Base-by-base conservation (phyloP, 2,888 invertebrate species). In the Erpobdella octoculata region DNA sequence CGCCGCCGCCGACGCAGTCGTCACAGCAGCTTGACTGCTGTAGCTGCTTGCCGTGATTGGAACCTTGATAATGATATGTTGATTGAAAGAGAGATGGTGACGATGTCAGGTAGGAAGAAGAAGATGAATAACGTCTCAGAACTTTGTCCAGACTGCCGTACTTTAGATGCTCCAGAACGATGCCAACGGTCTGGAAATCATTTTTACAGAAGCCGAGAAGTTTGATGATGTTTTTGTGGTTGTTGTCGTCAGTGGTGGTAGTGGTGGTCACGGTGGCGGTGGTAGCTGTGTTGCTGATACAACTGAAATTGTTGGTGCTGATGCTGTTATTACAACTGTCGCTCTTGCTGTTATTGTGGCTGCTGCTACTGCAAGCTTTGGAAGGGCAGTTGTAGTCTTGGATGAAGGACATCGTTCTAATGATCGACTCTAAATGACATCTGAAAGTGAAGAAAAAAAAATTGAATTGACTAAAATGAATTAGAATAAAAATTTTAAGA, bases 161-260 rank as follows among this genome's bases (percentile, higher is more conserved):
- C 28, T 28, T 53, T 21, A 53, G 21, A 53, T 53, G 53, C 28
- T 53, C 53, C 21, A 53, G 28, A 28, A 53, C 28, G 21, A 53
- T 25, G 2, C 21, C 53, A 21, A 28, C 21, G 21, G 21, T 53
- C 53, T 28, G 28, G 4, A 53, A 28, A 53, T 53, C 53, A n/a
- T 53, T 67, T 25, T 41, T 25, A 31, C 46, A 67, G 38, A 67
- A 21, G 67, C 33, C 41, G 25, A 38, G 46, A 46, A 67, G 67
- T 18, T 67, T 15, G 38, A 28, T 37, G 46, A 25, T 18, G 65
- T 65, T 65, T 15, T 65, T 65, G 15, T 28, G 21, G 15, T 28
- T 28, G 46, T 5, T 46, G 5, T 21, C 2, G 46, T 2, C 18
- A n/a, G 18, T 21, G 46, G 18, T 46, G 53, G 21, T 53, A 9